phyloP scores from a whole-genome alignment of 2,797 vertebrate genomes.

The Acanthis flammea region DNA sequence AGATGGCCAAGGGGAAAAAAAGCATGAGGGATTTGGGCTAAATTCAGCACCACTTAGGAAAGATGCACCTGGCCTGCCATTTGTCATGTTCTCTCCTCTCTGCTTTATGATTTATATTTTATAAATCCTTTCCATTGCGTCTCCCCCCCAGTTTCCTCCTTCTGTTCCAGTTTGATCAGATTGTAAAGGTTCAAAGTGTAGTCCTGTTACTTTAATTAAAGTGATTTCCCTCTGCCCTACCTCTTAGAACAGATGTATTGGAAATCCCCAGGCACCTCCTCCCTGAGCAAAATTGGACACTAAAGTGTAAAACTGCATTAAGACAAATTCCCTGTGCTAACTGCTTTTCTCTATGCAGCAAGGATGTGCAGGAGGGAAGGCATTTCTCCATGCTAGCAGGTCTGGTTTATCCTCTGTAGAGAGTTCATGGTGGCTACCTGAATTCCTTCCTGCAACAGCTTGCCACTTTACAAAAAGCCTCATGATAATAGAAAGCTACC shows the following conservation, averaged over 20 bases:
- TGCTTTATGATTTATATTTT: constrained; percentile 53
- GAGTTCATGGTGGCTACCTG: not conserved
- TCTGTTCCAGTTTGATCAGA: constrained; percentile 56
- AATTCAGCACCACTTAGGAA: constrained; percentile 57
- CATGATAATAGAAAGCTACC: not conserved
- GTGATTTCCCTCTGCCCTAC: not conserved
- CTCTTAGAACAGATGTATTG: constrained; percentile 29
- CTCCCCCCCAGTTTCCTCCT: not conserved
- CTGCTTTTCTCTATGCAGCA: not conserved
- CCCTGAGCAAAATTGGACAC: not conserved
- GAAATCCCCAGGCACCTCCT: constrained; percentile 47
- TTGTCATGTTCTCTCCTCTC: constrained; percentile 43
- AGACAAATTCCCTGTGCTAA: constrained; percentile 27
- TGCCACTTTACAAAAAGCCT: not conserved
- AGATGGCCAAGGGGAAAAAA: constrained; percentile 16
- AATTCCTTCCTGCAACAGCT: not conserved
- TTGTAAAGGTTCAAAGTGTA: constrained; percentile 6
- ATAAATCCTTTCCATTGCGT: constrained; percentile 27
- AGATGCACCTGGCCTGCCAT: constrained; percentile 48
- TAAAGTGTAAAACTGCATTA: not conserved
- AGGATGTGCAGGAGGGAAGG: not conserved
- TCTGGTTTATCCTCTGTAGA: not conserved
- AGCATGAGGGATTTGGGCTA: constrained; percentile 41
- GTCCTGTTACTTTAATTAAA: constrained; percentile 55
- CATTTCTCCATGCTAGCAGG: not conserved